A percentile compares a stretch with the other conserved stretches of the same genome.
phyloP scores from a whole-genome alignment of 1,140 invertebrate genomes.

The Anagrus nilaparvatae region DNA sequence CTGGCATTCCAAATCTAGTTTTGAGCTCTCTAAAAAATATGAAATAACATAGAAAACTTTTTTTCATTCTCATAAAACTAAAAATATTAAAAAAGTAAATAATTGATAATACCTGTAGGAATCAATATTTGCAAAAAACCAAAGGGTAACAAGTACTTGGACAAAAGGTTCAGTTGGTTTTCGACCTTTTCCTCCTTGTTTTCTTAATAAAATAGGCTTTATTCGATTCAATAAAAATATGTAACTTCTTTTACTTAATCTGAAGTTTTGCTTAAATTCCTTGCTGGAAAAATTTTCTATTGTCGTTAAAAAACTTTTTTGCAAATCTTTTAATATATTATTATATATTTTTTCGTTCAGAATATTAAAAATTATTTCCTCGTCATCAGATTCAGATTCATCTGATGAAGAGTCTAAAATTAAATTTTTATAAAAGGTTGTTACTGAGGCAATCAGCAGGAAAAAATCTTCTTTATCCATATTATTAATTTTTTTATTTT shows the following conservation, averaged over 20 bases:
- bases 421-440: neutral
- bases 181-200: neutral
- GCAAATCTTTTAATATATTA: too few species aligned
- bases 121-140: neutral
- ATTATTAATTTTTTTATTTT: too few species aligned
- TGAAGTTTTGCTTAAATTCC: neutral
- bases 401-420: too few species aligned
- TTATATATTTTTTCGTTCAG: too few species aligned
- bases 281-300: too few species aligned
- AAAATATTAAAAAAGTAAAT: neutral
- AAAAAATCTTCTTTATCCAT: too few species aligned
- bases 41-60: neutral
- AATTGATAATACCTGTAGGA: neutral
- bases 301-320: too few species aligned
- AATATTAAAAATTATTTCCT: too few species aligned
- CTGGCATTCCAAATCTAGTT: neutral
- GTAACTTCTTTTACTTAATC: neutral
- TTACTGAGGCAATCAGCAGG: too few species aligned
- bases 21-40: neutral
- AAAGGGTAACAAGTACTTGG: neutral
- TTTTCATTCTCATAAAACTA: neutral
- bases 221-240: neutral
- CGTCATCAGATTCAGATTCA: too few species aligned
- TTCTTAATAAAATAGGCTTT: neutral
- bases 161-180: neutral